These are phyloP conservation scores for Drosophila leonis DNA, from an alignment of 2,888 invertebrate genomes.

Conservation along the genomic window DNA sequence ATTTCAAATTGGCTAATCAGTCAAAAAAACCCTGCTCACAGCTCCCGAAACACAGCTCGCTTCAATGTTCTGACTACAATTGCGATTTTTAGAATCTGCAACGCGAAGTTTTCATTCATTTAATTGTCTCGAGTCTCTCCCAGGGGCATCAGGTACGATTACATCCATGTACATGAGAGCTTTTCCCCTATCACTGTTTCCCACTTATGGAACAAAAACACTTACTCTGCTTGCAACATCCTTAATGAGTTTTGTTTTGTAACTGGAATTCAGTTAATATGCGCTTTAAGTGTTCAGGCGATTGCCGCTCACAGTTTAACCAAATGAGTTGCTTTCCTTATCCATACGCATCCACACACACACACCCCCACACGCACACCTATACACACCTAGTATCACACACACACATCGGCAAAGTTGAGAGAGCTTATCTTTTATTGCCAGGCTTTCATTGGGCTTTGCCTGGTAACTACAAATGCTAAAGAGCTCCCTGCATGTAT, in stretches of 20 bases:
- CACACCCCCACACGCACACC: neutral
- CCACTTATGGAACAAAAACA: conserved; percentile 34
- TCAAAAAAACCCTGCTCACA: conserved; percentile 55
- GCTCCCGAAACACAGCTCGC: conserved; percentile 6
- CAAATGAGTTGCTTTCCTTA: conserved; percentile 70
- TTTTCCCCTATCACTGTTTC: conserved; percentile 15
- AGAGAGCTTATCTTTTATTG: conserved; percentile 75
- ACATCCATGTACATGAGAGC: conserved; percentile 49
- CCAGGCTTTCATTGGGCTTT: conserved; percentile 71
- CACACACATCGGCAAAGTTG: conserved; percentile 27
- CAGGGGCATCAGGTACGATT: conserved; percentile 71
- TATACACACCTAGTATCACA: conserved; percentile 3
- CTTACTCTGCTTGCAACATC: conserved; percentile 40
- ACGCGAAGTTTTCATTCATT: conserved; percentile 65
- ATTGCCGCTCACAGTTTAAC: conserved; percentile 65
- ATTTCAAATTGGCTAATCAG: conserved; percentile 75
- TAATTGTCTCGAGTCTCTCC: conserved; percentile 72
- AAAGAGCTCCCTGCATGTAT: conserved; percentile 43
- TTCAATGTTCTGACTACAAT: neutral
- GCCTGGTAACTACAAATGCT: conserved; percentile 42
- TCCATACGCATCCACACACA: conserved; percentile 25
- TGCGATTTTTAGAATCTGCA: conserved; percentile 19
- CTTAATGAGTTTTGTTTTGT: conserved; percentile 76
- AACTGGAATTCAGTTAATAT: conserved; percentile 78
- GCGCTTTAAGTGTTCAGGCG: conserved; percentile 46